Base-by-base conservation (phyloP, 2,888 invertebrate species). In the Odontothrips loti region DNA sequence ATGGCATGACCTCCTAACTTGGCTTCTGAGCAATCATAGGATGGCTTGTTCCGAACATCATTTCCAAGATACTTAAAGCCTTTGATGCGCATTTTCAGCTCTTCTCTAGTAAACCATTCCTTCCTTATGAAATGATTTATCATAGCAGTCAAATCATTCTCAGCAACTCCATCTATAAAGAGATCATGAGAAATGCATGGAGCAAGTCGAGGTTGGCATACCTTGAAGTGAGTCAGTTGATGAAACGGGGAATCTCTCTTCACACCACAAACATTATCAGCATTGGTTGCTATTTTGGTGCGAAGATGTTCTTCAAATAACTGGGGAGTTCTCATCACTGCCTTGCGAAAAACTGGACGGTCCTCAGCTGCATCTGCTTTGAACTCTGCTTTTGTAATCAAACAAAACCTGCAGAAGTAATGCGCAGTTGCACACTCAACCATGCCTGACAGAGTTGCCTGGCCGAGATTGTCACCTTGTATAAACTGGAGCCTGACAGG, bases 71-170 rank as follows among this genome's bases (percentile, higher is more conserved):
- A 51, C 8, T 51, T 51, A 17, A 51, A 51, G 51, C 51, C 51
- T 51, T 51, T 51, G 51, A 51, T 51, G 51, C 51, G 51, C 51
- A 51, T 51, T 51, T 51, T 51, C 51, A 51, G 51, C 51, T 51
- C 51, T 3, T 51, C 51, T 51, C 51, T 11, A 51, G 51, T 51
- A 51, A 51, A 51, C 51, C 51, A 51, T 51, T 17, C 51, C 51
- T 51, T 51, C 51, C 51, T 51, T 51, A 51, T 51, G 8, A 51
- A 51, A 51, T 51, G 17, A 51, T 51, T 51, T 51, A 51, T 51
- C 51, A 51, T 51, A 51, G 51, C 51, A 51, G 51, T 51, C 51
- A 51, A 1, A 6, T 51, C 51, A 6, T 51, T 51, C 51, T 51
- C 51, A 51, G 51, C 51, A 51, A 51, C 51, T 51, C 51, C 51